Conservation (phyloP, 2,113 vertebrate genomes). For the Engystomops pustulosus region DNA sequence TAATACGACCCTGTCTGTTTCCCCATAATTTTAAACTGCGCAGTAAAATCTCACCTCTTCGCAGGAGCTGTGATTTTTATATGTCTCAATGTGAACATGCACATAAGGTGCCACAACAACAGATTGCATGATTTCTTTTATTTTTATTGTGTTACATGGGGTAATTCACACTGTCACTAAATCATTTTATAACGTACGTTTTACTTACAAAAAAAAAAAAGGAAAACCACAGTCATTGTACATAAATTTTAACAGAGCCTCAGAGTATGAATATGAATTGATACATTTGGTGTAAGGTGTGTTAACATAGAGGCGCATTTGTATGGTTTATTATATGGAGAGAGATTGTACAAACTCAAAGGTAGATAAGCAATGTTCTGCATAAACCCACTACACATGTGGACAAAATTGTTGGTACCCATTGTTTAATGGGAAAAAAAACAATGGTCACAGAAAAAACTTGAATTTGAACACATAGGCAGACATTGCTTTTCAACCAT, state of each 20-base stretch:
- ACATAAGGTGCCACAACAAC: constrained; percentile 30
- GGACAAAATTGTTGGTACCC: too few species aligned
- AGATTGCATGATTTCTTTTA: constrained; percentile 26
- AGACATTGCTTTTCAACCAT: too few species aligned
- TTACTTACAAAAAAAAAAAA: constrained; percentile 8
- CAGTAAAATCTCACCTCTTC: constrained; percentile 31
- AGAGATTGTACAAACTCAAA: too few species aligned
- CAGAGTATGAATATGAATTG: background rate
- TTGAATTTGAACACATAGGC: too few species aligned
- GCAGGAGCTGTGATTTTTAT: constrained; percentile 6
- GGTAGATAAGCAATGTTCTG: too few species aligned
- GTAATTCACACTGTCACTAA: background rate
- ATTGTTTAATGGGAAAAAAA: too few species aligned
- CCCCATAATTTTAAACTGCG: background rate
- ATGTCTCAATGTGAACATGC: constrained; percentile 26
- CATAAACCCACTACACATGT: too few species aligned
- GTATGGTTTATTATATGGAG: too few species aligned
- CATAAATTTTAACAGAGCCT: background rate
- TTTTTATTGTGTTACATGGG: background rate
- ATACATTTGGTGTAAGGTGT: background rate
- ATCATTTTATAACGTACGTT: background rate
- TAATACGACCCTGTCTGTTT: constrained; percentile 11
- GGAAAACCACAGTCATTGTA: background rate
- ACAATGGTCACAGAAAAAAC: too few species aligned
- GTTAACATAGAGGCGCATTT: background rate